Evolutionary conservation across 2,888 invertebrate species (phyloP), one percentile per base, ranked within the genome.

Genomic region (Diloba caeruleocephala): DNA sequence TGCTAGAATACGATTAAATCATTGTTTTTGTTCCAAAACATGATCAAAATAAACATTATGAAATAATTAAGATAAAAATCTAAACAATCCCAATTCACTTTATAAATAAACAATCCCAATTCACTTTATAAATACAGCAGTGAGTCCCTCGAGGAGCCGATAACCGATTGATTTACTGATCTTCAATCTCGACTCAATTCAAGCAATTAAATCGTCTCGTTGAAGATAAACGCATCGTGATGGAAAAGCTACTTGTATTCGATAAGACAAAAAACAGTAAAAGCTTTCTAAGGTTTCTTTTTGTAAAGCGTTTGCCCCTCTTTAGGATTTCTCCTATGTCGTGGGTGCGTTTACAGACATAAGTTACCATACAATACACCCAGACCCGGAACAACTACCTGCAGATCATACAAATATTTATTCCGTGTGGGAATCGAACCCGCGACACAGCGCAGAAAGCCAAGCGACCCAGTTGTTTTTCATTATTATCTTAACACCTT

Each of bases 151-250:
- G 19, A 51, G 13, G 13, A 50, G 44, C 42, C 44, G 42, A 43
- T 58, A 60, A 51, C 42, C 48, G 70, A 50, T 67, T 70, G 67
- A 70, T 64, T 60, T 67, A 60, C 52, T 52, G 66, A 60, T 67
- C 48, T 55, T 32, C 28, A 33, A 64, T 14, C 42, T 46, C 52
- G 46, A 36, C 43, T 59, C 17, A 29, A 51, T 45, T 55, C 32
- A 4, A 54, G 38, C 50, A 63, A 66, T 69, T 60, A 66, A 67
- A 56, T 70, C 39, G 17, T 43, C 53, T 59, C 26, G 23, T 38
- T 50, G 34, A 4, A 50, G 38, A 41, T 52, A 41, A 41, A 52
- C 32, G 43, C 34, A 36, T 19, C 42, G 10, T 4, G 15, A 56
- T 37, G 3, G n/a, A 19, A 4, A 10, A 39, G 8, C 32, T 21